Evolutionary conservation across 2,113 vertebrate genomes (phyloP).

Genomic region (Gallinago jamesoni): DNA sequence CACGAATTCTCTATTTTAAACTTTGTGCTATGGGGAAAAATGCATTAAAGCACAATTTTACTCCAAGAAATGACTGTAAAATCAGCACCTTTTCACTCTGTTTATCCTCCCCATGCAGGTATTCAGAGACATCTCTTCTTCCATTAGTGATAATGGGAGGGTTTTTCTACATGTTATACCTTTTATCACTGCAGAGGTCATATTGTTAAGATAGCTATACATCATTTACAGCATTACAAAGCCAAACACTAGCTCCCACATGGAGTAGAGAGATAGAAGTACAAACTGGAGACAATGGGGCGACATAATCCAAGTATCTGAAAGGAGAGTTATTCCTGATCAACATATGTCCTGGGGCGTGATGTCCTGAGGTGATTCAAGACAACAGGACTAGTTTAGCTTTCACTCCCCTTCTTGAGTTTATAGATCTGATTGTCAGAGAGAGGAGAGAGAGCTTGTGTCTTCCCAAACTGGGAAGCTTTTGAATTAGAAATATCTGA

Average conservation of each 20-base stretch:
- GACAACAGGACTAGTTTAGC: neutral
- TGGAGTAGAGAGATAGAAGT: neutral
- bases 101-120: neutral
- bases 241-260: neutral
- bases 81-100: neutral
- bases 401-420: neutral
- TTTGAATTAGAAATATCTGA: neutral
- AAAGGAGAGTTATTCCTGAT: neutral
- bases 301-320: neutral
- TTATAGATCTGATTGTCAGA: neutral
- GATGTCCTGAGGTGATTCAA: neutral
- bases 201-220: neutral
- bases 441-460: neutral
- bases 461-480: neutral
- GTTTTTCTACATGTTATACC: neutral
- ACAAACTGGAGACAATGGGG: neutral
- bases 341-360: neutral
- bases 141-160: neutral
- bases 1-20: neutral
- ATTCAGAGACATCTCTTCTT: conserved; percentile 8
- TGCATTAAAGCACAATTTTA: neutral
- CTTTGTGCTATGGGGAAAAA: neutral
- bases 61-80: neutral
- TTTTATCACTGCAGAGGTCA: neutral
- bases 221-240: conserved; percentile 15